A percentile compares a stretch with the other conserved stretches of the same genome.
These are phyloP conservation scores for Brachionus manjavacas DNA, from an alignment of 1,140 invertebrate species.

Conservation along the genomic window DNA sequence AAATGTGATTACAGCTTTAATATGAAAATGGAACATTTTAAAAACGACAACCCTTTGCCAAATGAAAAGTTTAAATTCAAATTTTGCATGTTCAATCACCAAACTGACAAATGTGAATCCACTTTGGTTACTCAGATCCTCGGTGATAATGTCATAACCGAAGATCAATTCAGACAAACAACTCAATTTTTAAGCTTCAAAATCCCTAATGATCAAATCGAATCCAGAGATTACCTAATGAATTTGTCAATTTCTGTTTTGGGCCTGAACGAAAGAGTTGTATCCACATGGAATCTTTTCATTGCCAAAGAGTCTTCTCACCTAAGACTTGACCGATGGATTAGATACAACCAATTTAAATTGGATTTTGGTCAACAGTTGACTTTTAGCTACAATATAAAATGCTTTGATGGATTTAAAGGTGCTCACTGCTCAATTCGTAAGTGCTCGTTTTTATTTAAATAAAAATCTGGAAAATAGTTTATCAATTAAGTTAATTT, in stretches of 20 bases:
- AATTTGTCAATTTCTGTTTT: constrained; percentile 23
- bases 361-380: background rate
- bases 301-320: background rate
- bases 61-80: constrained; percentile 28
- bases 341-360: constrained; percentile 32
- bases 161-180: constrained; percentile 35
- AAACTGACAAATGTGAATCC: background rate
- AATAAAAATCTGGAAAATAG: background rate
- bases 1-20: background rate
- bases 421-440: background rate
- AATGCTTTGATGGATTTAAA: constrained; percentile 9
- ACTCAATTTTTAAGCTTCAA: constrained; percentile 18
- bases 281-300: constrained; percentile 4
- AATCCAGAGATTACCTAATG: background rate
- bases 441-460: background rate
- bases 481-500: background rate
- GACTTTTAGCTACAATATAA: constrained; percentile 19
- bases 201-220: background rate
- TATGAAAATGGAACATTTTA: constrained; percentile 21
- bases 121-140: background rate
- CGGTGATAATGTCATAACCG: background rate
- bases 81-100: background rate
- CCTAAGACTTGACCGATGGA: background rate
- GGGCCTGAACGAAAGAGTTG: background rate
- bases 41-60: background rate